Evolutionary conservation across 1,140 invertebrate genomes (phyloP), one percentile per base, ranked within the genome.

Genomic region (Calephelis nemesis): DNA sequence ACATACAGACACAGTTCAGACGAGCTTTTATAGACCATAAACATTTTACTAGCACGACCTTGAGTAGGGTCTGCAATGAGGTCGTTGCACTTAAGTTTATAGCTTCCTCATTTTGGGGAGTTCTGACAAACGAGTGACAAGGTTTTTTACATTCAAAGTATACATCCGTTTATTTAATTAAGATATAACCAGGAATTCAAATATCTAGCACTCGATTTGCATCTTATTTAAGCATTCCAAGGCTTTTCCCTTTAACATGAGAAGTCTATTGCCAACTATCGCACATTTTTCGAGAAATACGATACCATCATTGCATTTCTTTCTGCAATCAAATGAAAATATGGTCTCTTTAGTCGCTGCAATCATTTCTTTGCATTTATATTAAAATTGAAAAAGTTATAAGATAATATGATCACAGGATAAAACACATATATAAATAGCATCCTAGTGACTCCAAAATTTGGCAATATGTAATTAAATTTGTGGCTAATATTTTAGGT

Each of bases 11-110:
- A 86, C 81, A 82, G 75, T 85, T 82, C 82, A 87, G 85, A 85
- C 85, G 87, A 78, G 85, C 80, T 82, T 91, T 91, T 91, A 91
- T 91, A 89, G 87, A 77, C 87, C 84, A 91, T 91, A 91, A 90
- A 91, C 86, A 89, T 90, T 91, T 90, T 90, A 91, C 87, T 90
- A 90, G 83, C 87, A 68, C 87, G 84, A 84, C 87, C 88, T 90
- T 90, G 88, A 67, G 75, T 83, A 85, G 86, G 85, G 87, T 86
- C 81, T 87, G 86, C 87, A 88, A 81, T 81, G 82, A 85, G 88
- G 87, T 88, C 85, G 84, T 83, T 91, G 88, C 86, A 91, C 88
- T 77, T 75, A 75, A 74, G 47, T 83, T 88, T 87, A 83, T 75
- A 75, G 77, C 75, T 78, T 65, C 49, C 73, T 70, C 68, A 72